Conservation (phyloP, 2,888 invertebrate genomes). For the Andricus curvator region DNA sequence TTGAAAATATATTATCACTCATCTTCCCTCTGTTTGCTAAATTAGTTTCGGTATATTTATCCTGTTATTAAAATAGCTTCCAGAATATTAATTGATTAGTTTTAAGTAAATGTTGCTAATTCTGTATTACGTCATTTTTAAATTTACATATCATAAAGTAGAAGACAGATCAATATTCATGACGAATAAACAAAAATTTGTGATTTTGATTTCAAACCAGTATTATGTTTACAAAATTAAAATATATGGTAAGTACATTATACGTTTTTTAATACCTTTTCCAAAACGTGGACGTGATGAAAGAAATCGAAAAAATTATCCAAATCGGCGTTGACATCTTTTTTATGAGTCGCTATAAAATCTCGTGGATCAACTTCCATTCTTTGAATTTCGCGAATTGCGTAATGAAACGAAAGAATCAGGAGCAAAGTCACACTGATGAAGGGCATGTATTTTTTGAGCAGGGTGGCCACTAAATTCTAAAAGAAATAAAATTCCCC, state of each 20-base stretch:
- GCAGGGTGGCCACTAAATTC: too few relatives aligned
- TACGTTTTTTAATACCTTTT: constrained; percentile 59
- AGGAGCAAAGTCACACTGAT: background rate
- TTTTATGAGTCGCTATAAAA: constrained; percentile 57
- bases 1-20: too few relatives aligned
- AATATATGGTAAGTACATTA: too few relatives aligned
- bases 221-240: too few relatives aligned
- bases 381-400: constrained; percentile 54
- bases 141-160: too few relatives aligned
- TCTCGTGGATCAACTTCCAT: constrained; percentile 61
- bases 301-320: constrained; percentile 60
- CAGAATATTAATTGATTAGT: background rate
- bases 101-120: too few relatives aligned
- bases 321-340: constrained; percentile 57
- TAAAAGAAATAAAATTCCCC: too few relatives aligned
- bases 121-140: too few relatives aligned
- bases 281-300: constrained; percentile 57
- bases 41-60: constrained; percentile 29
- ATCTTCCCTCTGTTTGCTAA: constrained; percentile 3
- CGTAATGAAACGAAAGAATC: constrained; percentile 8
- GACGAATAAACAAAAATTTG: constrained; percentile 23
- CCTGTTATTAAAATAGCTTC: background rate
- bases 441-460: background rate
- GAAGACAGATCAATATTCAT: too few relatives aligned
- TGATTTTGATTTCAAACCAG: background rate